Evolutionary conservation across 2,888 invertebrate species (phyloP).

Genomic region (Brenthis hecate): DNA sequence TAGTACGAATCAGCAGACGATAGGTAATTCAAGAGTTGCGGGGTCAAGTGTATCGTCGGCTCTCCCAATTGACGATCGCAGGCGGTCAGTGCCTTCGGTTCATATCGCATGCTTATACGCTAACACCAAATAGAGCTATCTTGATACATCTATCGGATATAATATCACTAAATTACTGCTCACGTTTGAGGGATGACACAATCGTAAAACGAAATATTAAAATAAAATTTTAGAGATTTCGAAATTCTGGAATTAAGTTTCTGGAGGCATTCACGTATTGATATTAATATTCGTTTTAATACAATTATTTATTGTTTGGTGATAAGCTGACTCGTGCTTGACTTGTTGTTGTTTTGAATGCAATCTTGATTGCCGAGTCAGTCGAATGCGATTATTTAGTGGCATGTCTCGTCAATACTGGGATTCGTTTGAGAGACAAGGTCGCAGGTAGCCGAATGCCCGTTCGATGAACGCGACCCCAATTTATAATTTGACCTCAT

Average conservation of each 20-base stretch:
- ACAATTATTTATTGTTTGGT: background rate
- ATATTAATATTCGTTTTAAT: too few species aligned
- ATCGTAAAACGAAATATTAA: background rate
- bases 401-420: conserved; percentile 34
- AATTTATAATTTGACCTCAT: conserved; percentile 66
- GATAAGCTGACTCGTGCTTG: conserved; percentile 10
- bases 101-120: conserved; percentile 47
- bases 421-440: conserved; percentile 41
- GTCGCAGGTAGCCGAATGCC: conserved; percentile 49
- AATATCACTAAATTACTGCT: background rate
- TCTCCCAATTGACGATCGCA: conserved; percentile 70
- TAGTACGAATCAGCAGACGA: conserved; percentile 55
- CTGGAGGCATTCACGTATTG: too few species aligned
- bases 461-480: conserved; percentile 65
- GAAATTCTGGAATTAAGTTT: too few species aligned
- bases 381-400: conserved; percentile 24
- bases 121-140: conserved; percentile 34
- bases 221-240: too few species aligned
- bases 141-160: conserved; percentile 1
- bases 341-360: conserved; percentile 30
- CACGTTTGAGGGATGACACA: background rate
- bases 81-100: conserved; percentile 70
- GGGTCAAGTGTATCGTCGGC: conserved; percentile 74
- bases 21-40: conserved; percentile 71
- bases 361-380: conserved; percentile 18